Percentiles rank a stretch among this genome's conserved stretches.
phyloP scores from a whole-genome alignment of 2,888 invertebrate species.

The Tridacna gigas region DNA sequence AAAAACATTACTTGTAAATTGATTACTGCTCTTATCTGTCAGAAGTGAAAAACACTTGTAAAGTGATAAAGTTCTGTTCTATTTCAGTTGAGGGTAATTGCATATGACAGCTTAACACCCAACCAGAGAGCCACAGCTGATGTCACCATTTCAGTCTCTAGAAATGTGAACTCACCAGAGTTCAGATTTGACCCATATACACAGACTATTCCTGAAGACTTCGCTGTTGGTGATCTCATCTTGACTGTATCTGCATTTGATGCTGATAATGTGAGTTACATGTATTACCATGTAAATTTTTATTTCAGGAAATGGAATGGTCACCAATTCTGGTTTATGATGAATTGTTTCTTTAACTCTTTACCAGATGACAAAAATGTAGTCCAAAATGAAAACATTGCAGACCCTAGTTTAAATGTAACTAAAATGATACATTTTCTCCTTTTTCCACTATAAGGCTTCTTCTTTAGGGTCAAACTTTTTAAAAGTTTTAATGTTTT shows the following conservation, averaged over 20 bases:
- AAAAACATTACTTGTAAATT: too few relatives aligned
- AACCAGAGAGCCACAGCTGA: constrained; percentile 72
- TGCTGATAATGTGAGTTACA: constrained; percentile 69
- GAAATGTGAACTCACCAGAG: constrained; percentile 78
- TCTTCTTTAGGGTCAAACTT: too few relatives aligned
- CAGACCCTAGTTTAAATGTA: too few relatives aligned
- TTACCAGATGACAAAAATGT: too few relatives aligned
- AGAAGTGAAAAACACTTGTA: too few relatives aligned
- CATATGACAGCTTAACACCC: constrained; percentile 77
- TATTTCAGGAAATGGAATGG: background rate
- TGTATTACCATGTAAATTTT: background rate
- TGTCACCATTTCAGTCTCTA: constrained; percentile 72
- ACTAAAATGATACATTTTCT: too few relatives aligned
- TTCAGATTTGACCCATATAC: constrained; percentile 70
- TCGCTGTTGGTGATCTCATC: constrained; percentile 68
- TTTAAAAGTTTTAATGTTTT: too few relatives aligned
- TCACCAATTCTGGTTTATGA: background rate
- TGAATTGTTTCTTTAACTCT: too few relatives aligned
- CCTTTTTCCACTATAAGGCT: too few relatives aligned
- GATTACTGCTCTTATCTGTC: too few relatives aligned
- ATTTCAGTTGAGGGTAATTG: constrained; percentile 73
- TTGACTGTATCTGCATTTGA: constrained; percentile 73
- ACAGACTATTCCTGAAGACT: constrained; percentile 67
- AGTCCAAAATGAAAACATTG: too few relatives aligned
- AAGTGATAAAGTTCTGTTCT: background rate